Evolutionary conservation across 2,888 invertebrate species (phyloP).

Genomic region (Phalera bucephala): DNA sequence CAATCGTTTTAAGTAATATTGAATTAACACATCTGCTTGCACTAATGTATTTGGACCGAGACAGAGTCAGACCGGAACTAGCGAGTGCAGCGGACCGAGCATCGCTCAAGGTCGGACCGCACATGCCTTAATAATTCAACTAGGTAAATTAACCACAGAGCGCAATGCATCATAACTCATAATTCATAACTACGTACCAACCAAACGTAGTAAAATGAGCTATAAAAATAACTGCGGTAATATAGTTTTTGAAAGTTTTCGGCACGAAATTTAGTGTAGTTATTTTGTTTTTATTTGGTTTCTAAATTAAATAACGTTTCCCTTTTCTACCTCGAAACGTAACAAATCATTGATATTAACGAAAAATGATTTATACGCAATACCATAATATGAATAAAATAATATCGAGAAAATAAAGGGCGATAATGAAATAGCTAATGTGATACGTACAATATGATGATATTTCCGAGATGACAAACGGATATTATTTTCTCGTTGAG

Average conservation of each 20-base stretch:
- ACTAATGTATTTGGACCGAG: slow-evolving; percentile 58
- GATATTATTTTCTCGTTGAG: slow-evolving; percentile 31
- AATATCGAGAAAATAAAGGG: slow-evolving; percentile 7
- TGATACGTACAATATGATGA: slow-evolving; percentile 23
- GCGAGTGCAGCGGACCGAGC: slow-evolving; percentile 57
- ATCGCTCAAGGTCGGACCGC: slow-evolving; percentile 62
- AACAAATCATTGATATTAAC: no score
- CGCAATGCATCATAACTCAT: slow-evolving; percentile 30
- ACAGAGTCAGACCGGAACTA: slow-evolving; percentile 65
- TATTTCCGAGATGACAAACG: slow-evolving; percentile 25
- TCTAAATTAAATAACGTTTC: no score
- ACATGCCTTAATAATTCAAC: slow-evolving; percentile 51
- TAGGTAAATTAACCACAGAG: slow-evolving; percentile 40
- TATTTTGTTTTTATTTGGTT: no score
- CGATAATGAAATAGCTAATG: slow-evolving; percentile 13
- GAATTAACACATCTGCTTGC: slow-evolving; percentile 49
- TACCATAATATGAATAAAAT: no score
- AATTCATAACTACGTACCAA: no score
- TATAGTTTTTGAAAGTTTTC: not conserved
- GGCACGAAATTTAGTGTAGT: not conserved
- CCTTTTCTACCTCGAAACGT: no score
- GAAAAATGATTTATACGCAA: no score
- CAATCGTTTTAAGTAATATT: slow-evolving; percentile 40
- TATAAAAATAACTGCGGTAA: no score
- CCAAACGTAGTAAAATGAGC: no score